These are phyloP conservation scores for Loris lydekkerianus DNA, from an alignment of 2,797 vertebrate species.

Conservation along the genomic window DNA sequence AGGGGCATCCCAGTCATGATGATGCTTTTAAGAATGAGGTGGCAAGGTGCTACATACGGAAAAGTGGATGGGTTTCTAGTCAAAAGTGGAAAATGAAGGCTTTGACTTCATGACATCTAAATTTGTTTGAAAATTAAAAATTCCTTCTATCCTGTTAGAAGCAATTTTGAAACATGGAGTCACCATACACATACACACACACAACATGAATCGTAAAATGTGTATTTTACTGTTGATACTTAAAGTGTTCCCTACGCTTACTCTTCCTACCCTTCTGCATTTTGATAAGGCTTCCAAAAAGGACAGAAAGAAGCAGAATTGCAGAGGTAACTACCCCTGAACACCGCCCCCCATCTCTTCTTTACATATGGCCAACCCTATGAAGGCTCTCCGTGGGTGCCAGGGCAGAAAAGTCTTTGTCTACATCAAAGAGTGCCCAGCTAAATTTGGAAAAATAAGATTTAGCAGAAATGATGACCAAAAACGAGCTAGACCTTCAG, in stretches of 20 bases:
- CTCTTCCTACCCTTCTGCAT: not conserved
- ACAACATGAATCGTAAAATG: not conserved
- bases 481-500: not conserved
- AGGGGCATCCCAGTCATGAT: not conserved
- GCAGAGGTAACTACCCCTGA: not conserved
- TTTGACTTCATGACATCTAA: not conserved
- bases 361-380: not conserved
- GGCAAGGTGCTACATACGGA: not conserved
- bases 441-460: not conserved
- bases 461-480: not conserved
- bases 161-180: not conserved
- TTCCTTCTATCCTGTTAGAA: slow-evolving; percentile 20
- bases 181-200: not conserved
- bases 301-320: not conserved
- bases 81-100: slow-evolving; percentile 8
- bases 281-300: not conserved
- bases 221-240: not conserved
- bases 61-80: not conserved
- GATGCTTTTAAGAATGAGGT: not conserved
- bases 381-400: not conserved
- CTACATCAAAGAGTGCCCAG: not conserved
- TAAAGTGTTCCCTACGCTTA: not conserved
- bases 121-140: slow-evolving; percentile 21
- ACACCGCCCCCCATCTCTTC: not conserved
- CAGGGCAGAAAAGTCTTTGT: not conserved